Evolutionary conservation across 1,140 invertebrate genomes (phyloP), one percentile per base, ranked within the genome.

Genomic region (Batillaria attramentaria): DNA sequence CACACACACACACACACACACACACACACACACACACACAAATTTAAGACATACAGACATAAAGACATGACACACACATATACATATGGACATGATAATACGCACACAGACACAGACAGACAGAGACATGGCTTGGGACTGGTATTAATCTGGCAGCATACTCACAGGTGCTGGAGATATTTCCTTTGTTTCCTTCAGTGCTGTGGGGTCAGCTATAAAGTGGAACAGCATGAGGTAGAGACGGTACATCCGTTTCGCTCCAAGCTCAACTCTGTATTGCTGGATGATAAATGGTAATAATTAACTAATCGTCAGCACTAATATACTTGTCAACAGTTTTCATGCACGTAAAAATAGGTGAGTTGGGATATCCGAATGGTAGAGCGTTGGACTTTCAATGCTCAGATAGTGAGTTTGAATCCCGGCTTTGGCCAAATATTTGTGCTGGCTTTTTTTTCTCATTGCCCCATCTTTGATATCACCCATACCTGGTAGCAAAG

Each of bases 221-320:
- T 72, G 18, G 37, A 76, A 73, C 42, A 77, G 57, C 76, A 60
- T 77, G 28, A 78, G 24, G 73, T 78, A 81, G 4, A 78, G 31
- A 2, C 33, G 43, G 50, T 73, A 74, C 31, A 81, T 18, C 43
- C 79, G 54, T 33, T 69, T 77, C n/a, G 78, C 13, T n/a, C 73
- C 79, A 24, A 65, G n/a, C 39, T 81, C 79, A 41, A 78, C 28
- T 6, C 65, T 33, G 28, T 37, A 33, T 37, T 37, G 20, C 79
- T 81, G 57, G n/a, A 39, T 43, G 60, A 54, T n/a, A 42, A 70
- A 35, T 33, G 33, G n/a, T n/a, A n/a, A n/a, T n/a, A n/a, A n/a
- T n/a, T n/a, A n/a, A n/a, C n/a, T n/a, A n/a, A n/a, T n/a, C n/a
- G n/a, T n/a, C n/a, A n/a, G n/a, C n/a, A n/a, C n/a, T n/a, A n/a